These are phyloP conservation scores for Adoxophyes honmai DNA, from an alignment of 1,140 invertebrate genomes.

Conservation along the genomic window DNA sequence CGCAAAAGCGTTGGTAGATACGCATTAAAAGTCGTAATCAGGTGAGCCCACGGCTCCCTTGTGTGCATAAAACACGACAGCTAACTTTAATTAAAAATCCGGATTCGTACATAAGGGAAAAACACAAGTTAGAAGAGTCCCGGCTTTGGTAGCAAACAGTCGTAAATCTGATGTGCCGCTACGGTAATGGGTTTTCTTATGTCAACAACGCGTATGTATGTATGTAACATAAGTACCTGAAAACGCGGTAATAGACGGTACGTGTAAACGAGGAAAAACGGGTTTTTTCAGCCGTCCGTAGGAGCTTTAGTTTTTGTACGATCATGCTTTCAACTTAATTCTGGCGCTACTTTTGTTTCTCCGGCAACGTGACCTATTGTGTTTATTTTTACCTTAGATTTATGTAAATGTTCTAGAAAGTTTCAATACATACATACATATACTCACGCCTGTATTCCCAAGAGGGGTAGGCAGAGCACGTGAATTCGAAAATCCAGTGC, in stretches of 20 bases:
- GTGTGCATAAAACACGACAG: constrained; percentile 29
- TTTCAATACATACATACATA: too few relatives aligned
- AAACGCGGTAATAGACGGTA: background rate
- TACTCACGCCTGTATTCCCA: too few relatives aligned
- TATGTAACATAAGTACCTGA: constrained; percentile 17
- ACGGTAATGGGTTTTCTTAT: constrained; percentile 48
- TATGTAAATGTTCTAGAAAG: too few relatives aligned
- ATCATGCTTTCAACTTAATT: background rate
- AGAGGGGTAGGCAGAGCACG: too few relatives aligned
- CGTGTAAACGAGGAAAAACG: background rate
- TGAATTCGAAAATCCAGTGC: too few relatives aligned
- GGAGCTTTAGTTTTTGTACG: background rate
- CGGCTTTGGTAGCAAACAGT: constrained; percentile 34
- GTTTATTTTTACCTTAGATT: too few relatives aligned
- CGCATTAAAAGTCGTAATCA: constrained; percentile 25
- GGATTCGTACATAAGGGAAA: constrained; percentile 32
- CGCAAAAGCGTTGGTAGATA: constrained; percentile 17
- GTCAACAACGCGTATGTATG: constrained; percentile 42
- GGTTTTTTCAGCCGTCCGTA: background rate
- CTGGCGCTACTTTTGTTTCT: background rate
- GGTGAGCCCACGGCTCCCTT: constrained; percentile 27
- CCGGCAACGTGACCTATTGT: too few relatives aligned
- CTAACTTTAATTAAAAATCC: constrained; percentile 36
- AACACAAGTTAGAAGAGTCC: constrained; percentile 28
- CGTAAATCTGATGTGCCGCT: constrained; percentile 44